phyloP scores from a whole-genome alignment of 2,113 vertebrate species.

The Butorides virescens region DNA sequence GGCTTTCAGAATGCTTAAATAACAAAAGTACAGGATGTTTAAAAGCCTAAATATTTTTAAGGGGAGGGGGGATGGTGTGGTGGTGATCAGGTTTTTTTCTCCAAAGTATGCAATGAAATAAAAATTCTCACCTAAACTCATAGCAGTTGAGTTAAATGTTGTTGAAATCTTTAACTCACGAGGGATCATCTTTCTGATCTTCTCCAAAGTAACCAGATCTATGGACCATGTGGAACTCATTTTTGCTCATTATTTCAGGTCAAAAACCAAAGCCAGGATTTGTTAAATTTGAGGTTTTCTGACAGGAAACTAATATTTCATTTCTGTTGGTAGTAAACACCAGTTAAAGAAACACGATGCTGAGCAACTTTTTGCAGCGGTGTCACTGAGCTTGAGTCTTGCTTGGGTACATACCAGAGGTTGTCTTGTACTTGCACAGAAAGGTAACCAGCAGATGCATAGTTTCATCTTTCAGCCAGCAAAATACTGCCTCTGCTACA shows the following conservation, averaged over 20 bases:
- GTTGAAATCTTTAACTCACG: neutral
- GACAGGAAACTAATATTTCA: neutral
- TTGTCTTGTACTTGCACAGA: neutral
- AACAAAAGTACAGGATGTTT: neutral
- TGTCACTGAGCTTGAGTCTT: neutral
- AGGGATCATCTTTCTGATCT: neutral
- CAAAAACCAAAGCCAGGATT: neutral
- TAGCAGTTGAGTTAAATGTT: neutral
- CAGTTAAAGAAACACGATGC: neutral
- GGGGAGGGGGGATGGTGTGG: no score
- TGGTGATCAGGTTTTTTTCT: neutral
- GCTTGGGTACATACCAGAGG: neutral
- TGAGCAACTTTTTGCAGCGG: neutral
- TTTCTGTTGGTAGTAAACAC: neutral
- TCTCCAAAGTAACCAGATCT: neutral
- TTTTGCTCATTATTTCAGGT: neutral
- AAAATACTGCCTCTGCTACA: neutral
- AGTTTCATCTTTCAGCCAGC: neutral
- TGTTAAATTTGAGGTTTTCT: slow-evolving; percentile 23
- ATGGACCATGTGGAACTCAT: neutral
- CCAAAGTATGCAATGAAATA: neutral
- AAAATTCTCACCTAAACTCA: neutral
- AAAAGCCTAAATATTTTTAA: neutral
- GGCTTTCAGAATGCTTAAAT: neutral
- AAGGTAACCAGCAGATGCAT: neutral